Percentiles rank a stretch among this genome's conserved stretches.
phyloP scores from a whole-genome alignment of 2,797 vertebrate species.

The Poeciliopsis presidionis region DNA sequence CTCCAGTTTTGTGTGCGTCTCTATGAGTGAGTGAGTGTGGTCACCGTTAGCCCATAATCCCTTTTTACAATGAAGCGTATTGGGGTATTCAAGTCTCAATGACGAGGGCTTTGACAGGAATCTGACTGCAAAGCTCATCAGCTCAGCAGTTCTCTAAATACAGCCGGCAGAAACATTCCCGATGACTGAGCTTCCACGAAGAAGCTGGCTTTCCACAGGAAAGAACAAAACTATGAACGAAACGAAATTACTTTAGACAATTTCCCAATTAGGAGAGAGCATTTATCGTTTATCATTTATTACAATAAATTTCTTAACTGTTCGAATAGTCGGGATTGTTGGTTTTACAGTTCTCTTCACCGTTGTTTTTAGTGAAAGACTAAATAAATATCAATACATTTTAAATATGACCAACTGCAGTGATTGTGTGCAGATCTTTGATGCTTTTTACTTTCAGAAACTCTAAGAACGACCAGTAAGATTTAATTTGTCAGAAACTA shows the following conservation, averaged over 20 bases:
- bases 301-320: too few species aligned
- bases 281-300: too few species aligned
- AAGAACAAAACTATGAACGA: not conserved
- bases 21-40: constrained; percentile 4
- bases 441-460: not conserved
- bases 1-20: constrained; percentile 15
- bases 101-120: constrained; percentile 67
- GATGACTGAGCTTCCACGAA: constrained; percentile 17
- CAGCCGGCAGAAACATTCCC: constrained; percentile 13
- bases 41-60: constrained; percentile 65
- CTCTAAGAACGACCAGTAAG: not conserved
- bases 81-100: constrained; percentile 54
- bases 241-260: not conserved
- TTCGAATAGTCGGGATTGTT: too few species aligned
- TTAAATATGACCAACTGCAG: too few species aligned
- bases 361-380: too few species aligned
- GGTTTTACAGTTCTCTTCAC: too few species aligned
- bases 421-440: too few species aligned
- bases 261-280: not conserved
- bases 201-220: too few species aligned
- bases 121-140: constrained; percentile 61
- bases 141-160: constrained; percentile 62
- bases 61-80: constrained; percentile 63
- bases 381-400: too few species aligned
- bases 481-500: not conserved